Base-by-base conservation (phyloP, 2,888 invertebrate species). In the Orchestes rusci region DNA sequence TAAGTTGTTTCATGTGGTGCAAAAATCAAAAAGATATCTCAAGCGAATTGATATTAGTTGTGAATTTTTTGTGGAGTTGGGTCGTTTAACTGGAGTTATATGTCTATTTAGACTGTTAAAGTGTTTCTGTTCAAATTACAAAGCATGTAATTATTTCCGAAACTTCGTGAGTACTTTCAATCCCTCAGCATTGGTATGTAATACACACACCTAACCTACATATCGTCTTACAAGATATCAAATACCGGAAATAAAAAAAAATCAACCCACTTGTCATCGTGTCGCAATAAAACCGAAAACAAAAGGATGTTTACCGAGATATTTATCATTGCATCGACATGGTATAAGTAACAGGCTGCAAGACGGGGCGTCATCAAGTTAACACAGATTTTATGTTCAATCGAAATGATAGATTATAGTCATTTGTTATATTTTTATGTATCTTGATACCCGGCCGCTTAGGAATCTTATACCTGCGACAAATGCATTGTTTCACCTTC, bases 371-470 rank as follows among this genome's bases (percentile, higher is more conserved):
- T 50, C 50, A 50, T 50, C 50, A 46, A 43, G 45, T 50, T 50
- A 50, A 50, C 50, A 50, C 50, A 50, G 43, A 50, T 39, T 50
- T 50, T 50, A 43, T 50, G 50, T 50, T 50, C 42, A 38, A 23
- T 46, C 46, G 30, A 39, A 50, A 46, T 50, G 50, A 50, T 43
- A 46, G 50, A 50, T 50, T 46, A 50, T 32, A 39, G 43, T 50
- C 50, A 50, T 50, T 46, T 46, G 50, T 50, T 46, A 50, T 50
- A 50, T 42, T 45, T 49, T 45, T 39, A 32, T 45, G 45, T 45
- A 42, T 42, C 39, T 42, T 29, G 45, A 48, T 48, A 44, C 38
- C 29, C 20, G 30, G 44, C 10, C 41, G 40, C 39, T 29, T 32
- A 29, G 32, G 37, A 40, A 44, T 37, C 40, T 36, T 44, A 38